phyloP scores from a whole-genome alignment of 2,888 invertebrate species.

The Hedychridium roseum region DNA sequence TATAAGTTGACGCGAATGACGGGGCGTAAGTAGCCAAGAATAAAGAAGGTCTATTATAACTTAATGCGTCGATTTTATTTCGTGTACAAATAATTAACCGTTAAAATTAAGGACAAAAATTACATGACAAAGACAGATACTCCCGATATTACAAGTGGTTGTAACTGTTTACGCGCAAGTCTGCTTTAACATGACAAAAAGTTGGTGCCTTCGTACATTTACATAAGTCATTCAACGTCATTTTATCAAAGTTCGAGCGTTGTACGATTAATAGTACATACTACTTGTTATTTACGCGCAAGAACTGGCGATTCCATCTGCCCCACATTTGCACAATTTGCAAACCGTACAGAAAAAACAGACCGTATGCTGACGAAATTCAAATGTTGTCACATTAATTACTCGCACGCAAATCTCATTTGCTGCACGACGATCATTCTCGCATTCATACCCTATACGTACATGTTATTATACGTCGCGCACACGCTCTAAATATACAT shows the following conservation, averaged over 20 bases:
- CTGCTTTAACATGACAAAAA: constrained; percentile 27
- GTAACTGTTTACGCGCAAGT: constrained; percentile 12
- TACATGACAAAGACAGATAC: constrained; percentile 34
- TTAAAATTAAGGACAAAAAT: constrained; percentile 38
- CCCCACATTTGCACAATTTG: constrained; percentile 17
- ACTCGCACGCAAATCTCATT: neutral
- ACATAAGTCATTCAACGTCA: no score
- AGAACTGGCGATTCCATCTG: constrained; percentile 21
- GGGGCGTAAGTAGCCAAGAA: constrained; percentile 20
- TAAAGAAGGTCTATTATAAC: constrained; percentile 47
- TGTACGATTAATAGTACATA: neutral
- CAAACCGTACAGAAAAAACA: constrained; percentile 2
- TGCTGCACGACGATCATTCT: neutral
- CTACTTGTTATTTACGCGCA: constrained; percentile 12
- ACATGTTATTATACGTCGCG: neutral
- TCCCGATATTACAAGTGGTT: constrained; percentile 28
- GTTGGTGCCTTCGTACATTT: no score
- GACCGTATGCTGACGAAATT: neutral
- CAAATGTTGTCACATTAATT: neutral
- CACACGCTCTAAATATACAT: neutral
- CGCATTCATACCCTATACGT: no score
- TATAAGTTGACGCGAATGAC: constrained; percentile 32
- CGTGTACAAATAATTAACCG: constrained; percentile 59
- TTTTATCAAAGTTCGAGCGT: neutral
- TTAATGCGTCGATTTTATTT: constrained; percentile 54